phyloP scores from a whole-genome alignment of 1,140 invertebrate species.

The Aphelinus certus region DNA sequence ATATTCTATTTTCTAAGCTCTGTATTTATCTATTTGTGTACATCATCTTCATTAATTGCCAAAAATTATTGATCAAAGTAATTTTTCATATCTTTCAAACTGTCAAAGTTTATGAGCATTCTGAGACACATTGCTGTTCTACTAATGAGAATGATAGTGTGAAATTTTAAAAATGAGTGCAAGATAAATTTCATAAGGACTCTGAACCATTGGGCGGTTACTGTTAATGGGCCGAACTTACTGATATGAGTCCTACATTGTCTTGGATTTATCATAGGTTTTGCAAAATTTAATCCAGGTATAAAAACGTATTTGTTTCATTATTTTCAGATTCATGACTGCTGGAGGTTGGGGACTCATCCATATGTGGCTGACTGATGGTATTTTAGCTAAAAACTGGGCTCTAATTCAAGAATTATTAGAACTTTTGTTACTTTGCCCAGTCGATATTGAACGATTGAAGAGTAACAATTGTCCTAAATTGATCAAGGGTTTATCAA shows the following conservation, averaged over 20 bases:
- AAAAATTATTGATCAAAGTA: background rate
- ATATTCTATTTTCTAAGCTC: constrained; percentile 22
- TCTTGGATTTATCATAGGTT: background rate
- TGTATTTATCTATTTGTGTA: constrained; percentile 22
- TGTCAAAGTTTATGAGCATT: no score
- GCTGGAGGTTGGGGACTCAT: constrained; percentile 90
- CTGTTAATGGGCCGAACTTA: constrained; percentile 42
- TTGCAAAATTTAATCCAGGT: no score
- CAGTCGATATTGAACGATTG: constrained; percentile 87
- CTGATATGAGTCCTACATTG: constrained; percentile 42
- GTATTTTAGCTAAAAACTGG: constrained; percentile 83
- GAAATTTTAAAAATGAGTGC: constrained; percentile 29
- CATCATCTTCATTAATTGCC: constrained; percentile 13
- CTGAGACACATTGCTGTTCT: constrained; percentile 30
- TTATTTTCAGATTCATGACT: constrained; percentile 79
- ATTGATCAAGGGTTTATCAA: constrained; percentile 87
- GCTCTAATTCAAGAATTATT: constrained; percentile 86
- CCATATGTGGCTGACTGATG: constrained; percentile 88
- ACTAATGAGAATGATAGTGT: constrained; percentile 21
- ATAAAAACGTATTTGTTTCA: constrained; percentile 1
- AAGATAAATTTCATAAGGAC: constrained; percentile 35
- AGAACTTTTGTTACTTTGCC: constrained; percentile 82
- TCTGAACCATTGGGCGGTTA: constrained; percentile 54
- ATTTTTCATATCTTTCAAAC: background rate
- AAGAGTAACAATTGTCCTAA: constrained; percentile 92